phyloP scores from a whole-genome alignment of 2,113 vertebrate genomes.

The Eleginops maclovinus region DNA sequence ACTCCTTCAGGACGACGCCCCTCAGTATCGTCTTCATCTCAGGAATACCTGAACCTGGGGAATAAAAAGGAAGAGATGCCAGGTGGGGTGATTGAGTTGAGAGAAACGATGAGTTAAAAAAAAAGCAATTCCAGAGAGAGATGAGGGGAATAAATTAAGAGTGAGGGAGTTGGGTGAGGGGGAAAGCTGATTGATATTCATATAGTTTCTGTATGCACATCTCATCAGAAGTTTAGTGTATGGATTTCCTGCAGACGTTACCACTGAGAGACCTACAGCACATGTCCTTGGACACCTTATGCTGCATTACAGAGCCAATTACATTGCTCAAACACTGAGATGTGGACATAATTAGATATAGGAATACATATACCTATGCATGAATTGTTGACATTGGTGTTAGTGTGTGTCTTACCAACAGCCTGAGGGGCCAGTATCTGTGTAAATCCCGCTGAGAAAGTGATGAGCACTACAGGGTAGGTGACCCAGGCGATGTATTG shows the following conservation, averaged over 20 bases:
- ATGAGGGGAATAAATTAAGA: constrained; percentile 53
- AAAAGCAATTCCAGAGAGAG: constrained; percentile 63
- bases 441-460: constrained; percentile 98
- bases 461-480: constrained; percentile 98
- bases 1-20: constrained; percentile 97
- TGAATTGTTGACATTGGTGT: constrained; percentile 8
- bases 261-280: constrained; percentile 12
- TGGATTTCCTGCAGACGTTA: constrained; percentile 53
- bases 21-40: constrained; percentile 99
- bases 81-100: constrained; percentile 54
- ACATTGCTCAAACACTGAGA: constrained; percentile 55
- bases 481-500: constrained; percentile 99
- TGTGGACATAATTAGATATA: constrained; percentile 26
- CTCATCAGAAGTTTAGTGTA: constrained; percentile 50
- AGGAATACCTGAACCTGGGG: constrained; percentile 94
- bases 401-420: constrained; percentile 86
- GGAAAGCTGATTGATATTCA: constrained; percentile 70
- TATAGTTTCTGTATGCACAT: constrained; percentile 62
- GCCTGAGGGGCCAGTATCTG: constrained; percentile 98
- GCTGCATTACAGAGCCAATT: constrained; percentile 45
- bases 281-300: constrained; percentile 53
- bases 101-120: constrained; percentile 47
- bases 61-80: constrained; percentile 10
- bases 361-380: constrained; percentile 39
- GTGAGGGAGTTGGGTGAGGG: constrained; percentile 4